Percentiles rank a stretch among this genome's conserved stretches.
Conservation (phyloP, 1,140 invertebrate species). For the Drosophila asahinai region DNA sequence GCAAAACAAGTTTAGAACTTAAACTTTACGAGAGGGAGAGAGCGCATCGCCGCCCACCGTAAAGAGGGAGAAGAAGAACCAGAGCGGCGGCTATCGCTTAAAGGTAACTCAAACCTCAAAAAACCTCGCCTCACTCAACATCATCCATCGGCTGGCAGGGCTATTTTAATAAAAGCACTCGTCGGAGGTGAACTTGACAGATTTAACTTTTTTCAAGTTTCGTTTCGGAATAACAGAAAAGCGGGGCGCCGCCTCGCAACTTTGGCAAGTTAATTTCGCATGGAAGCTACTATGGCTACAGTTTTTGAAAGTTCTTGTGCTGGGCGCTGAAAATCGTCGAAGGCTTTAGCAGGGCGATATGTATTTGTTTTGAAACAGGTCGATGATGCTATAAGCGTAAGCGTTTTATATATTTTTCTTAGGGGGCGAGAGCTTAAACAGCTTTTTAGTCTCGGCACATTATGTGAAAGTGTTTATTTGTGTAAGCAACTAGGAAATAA, state of each 20-base stretch:
- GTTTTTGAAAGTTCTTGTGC: constrained; percentile 84
- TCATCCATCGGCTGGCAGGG: constrained; percentile 2
- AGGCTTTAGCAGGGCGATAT: constrained; percentile 82
- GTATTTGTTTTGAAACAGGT: constrained; percentile 57
- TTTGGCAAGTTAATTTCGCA: constrained; percentile 81
- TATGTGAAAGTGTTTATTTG: constrained; percentile 37
- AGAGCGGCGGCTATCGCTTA: constrained; percentile 5
- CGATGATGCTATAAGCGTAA: constrained; percentile 51
- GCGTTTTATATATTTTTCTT: constrained; percentile 49
- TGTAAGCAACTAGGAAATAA: constrained; percentile 14
- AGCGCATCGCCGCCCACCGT: neutral
- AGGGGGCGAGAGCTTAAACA: constrained; percentile 67
- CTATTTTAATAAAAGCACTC: constrained; percentile 74
- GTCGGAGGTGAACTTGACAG: constrained; percentile 75
- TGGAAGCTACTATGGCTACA: constrained; percentile 83
- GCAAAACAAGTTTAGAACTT: constrained; percentile 75
- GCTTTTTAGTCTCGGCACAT: constrained; percentile 53
- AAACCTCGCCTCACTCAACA: constrained; percentile 11
- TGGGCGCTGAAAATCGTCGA: constrained; percentile 83
- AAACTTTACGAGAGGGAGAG: constrained; percentile 60
- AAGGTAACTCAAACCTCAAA: constrained; percentile 20
- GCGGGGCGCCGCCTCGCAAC: constrained; percentile 56
- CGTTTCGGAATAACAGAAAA: constrained; percentile 75
- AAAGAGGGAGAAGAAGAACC: constrained; percentile 1
- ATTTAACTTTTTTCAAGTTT: constrained; percentile 83